Evolutionary conservation across 2,797 vertebrate genomes (phyloP).

Genomic region (Artibeus lituratus): DNA sequence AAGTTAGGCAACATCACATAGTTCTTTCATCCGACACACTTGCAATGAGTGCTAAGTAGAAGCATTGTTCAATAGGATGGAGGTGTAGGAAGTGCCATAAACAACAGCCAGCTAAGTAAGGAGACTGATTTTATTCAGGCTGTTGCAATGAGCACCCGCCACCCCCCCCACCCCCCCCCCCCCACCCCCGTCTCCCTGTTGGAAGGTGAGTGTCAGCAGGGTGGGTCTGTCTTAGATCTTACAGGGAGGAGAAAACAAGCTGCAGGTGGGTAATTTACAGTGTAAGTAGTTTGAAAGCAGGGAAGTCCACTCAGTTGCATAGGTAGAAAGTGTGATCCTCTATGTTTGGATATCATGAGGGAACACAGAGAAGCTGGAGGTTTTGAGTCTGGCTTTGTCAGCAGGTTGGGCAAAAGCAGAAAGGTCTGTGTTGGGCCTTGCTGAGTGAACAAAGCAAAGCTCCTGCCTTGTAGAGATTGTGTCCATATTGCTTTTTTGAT

Average conservation of each 20-base stretch:
- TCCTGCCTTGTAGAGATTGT: neutral
- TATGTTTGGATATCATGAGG: neutral
- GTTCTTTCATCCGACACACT: neutral
- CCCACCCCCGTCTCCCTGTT: neutral
- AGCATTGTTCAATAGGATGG: neutral
- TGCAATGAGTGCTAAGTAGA: neutral
- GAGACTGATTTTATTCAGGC: neutral
- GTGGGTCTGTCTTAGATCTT: neutral
- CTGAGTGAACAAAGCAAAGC: neutral
- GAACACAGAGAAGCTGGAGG: neutral
- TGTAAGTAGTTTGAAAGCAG: neutral
- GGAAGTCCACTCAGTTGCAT: neutral
- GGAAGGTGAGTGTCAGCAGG: neutral
- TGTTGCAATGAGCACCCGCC: neutral
- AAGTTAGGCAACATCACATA: neutral
- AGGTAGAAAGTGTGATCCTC: neutral
- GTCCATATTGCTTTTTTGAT: neutral
- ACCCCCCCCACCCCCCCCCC: too few relatives aligned
- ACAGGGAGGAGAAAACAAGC: neutral
- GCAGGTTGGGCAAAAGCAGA: neutral
- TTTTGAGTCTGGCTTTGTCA: neutral
- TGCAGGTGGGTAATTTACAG: neutral
- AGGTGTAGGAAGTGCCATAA: too few relatives aligned
- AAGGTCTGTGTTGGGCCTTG: neutral
- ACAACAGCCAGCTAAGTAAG: neutral